Percentiles rank a stretch among this genome's conserved stretches.
These are phyloP conservation scores for Megathymus violae DNA, from an alignment of 1,140 invertebrate genomes.

Conservation along the genomic window DNA sequence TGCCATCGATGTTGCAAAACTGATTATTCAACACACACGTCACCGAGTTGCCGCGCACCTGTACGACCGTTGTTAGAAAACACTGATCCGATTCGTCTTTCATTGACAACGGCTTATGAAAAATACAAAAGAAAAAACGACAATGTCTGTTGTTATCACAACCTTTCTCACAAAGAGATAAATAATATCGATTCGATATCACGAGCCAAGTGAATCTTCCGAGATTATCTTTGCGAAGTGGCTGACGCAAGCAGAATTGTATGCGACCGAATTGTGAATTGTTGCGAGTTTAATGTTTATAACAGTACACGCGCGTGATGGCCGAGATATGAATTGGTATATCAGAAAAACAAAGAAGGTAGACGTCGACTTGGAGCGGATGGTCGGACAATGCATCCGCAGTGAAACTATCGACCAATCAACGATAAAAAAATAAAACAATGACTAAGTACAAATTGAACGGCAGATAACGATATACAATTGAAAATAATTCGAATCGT, in stretches of 20 bases:
- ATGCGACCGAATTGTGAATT: conserved; percentile 44
- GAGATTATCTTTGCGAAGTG: conserved; percentile 39
- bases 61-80: conserved; percentile 14
- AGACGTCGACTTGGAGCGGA: conserved; percentile 35
- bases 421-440: conserved; percentile 51
- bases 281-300: conserved; percentile 44
- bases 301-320: conserved; percentile 51
- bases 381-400: conserved; percentile 49
- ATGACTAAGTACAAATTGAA: conserved; percentile 38
- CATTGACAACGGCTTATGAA: conserved; percentile 1
- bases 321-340: conserved; percentile 50
- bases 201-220: conserved; percentile 37
- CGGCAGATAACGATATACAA: conserved; percentile 29
- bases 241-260: conserved; percentile 7
- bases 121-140: conserved; percentile 14
- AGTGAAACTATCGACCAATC: conserved; percentile 45
- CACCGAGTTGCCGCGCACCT: conserved; percentile 20
- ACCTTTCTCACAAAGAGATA: conserved; percentile 36
- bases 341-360: conserved; percentile 50
- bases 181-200: conserved; percentile 32
- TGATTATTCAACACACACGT: conserved; percentile 68
- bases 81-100: conserved; percentile 1
- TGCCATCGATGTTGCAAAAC: conserved; percentile 66
- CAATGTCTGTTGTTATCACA: conserved; percentile 34
- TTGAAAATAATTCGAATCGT: conserved; percentile 28